These are phyloP conservation scores for Cherax destructor DNA, from an alignment of 1,140 invertebrate genomes.

Conservation along the genomic window DNA sequence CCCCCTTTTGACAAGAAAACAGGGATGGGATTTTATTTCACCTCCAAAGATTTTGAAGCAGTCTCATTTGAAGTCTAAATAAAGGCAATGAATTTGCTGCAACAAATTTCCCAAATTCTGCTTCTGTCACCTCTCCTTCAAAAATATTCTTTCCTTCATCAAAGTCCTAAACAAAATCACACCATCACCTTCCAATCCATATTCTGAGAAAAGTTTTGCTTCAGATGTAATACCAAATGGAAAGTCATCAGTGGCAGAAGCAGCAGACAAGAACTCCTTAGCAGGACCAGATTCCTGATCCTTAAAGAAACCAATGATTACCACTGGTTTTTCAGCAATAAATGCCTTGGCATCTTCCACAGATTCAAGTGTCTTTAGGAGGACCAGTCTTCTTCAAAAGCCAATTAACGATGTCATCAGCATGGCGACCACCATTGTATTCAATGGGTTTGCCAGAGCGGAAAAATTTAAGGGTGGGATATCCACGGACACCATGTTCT, in stretches of 20 bases:
- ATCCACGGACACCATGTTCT: constrained; percentile 85
- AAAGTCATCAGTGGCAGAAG: constrained; percentile 88
- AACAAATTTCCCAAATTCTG: constrained; percentile 89
- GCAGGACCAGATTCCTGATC: constrained; percentile 86
- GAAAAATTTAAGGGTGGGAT: constrained; percentile 99
- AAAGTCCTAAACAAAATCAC: constrained; percentile 93
- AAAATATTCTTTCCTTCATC: constrained; percentile 93
- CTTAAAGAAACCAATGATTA: constrained; percentile 95
- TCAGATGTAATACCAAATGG: constrained; percentile 90
- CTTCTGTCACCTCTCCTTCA: constrained; percentile 83
- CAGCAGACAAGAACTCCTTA: constrained; percentile 89
- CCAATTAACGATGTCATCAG: constrained; percentile 96
- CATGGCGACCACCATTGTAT: constrained; percentile 91
- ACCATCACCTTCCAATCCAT: constrained; percentile 84
- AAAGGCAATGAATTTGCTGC: constrained; percentile 90
- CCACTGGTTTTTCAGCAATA: constrained; percentile 86
- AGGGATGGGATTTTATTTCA: constrained; percentile 96
- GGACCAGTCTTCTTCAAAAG: constrained; percentile 96
- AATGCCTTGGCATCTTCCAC: constrained; percentile 91
- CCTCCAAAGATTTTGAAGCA: constrained; percentile 98
- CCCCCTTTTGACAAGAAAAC: constrained; percentile 95
- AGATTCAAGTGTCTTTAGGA: constrained; percentile 82
- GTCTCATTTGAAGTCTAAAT: constrained; percentile 98
- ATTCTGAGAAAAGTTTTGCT: constrained; percentile 85
- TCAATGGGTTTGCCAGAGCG: constrained; percentile 87